Evolutionary conservation across 2,888 invertebrate species (phyloP).

Genomic region (Leptopilina drosophilae): DNA sequence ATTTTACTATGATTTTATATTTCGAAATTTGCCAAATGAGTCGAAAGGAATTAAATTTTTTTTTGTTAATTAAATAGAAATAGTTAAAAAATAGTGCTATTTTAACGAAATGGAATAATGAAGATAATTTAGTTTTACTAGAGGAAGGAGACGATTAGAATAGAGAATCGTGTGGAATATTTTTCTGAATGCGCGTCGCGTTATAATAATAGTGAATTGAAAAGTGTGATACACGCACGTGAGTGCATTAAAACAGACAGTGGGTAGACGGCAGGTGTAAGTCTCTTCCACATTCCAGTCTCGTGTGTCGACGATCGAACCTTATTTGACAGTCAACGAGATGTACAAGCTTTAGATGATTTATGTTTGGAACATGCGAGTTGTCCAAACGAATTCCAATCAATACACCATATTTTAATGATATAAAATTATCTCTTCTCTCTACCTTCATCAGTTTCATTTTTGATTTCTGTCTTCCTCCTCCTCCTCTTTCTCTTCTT

Average conservation of each 20-base stretch:
- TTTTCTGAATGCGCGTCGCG: not conserved
- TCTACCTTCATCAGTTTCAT: not conserved
- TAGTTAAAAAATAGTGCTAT: too few species aligned
- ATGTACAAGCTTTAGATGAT: constrained; percentile 18
- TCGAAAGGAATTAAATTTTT: too few species aligned
- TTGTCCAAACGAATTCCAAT: constrained; percentile 39
- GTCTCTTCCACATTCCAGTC: constrained; percentile 37
- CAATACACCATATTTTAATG: constrained; percentile 36
- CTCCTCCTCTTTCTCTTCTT: not conserved
- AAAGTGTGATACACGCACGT: constrained; percentile 36
- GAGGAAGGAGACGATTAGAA: too few species aligned
- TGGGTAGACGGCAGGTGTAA: constrained; percentile 41
- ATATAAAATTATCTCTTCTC: constrained; percentile 20
- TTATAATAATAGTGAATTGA: constrained; percentile 34
- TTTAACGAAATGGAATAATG: too few species aligned
- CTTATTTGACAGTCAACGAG: constrained; percentile 37
- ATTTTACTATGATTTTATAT: too few species aligned
- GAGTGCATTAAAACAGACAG: constrained; percentile 26
- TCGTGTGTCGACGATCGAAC: constrained; percentile 42
- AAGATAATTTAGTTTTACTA: too few species aligned
- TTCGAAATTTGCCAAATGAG: too few species aligned
- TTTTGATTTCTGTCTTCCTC: not conserved
- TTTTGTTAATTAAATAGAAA: not conserved
- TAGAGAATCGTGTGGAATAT: too few species aligned
- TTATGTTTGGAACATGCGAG: constrained; percentile 35